Evolutionary conservation across 2,113 vertebrate species (phyloP), one percentile per base, ranked within the genome.

Genomic region (Alexandromys fortis): DNA sequence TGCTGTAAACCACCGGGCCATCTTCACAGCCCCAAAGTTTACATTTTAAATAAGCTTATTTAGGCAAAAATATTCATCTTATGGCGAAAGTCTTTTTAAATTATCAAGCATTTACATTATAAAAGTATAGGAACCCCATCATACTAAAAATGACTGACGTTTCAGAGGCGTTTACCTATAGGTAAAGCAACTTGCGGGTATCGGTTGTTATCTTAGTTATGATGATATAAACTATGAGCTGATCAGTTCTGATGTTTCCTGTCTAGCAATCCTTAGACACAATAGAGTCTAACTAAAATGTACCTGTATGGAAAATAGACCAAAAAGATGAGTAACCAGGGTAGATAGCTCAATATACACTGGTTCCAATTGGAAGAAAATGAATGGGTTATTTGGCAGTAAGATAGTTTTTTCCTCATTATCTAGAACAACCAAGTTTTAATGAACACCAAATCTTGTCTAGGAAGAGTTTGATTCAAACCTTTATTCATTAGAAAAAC

Each of bases 401-500:
- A 68, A 85, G 4, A 22, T 30, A 24, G 77, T 52, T 92, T n/a
- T 90, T 11, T n/a, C n/a, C 87, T 88, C 45, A 26, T 86, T 89
- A 87, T 61, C 35, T 87, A 93, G 90, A 94, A 73, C 35, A 70
- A 67, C 55, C 88, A 52, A 68, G 91, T 79, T 61, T 45, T 73
- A 55, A 92, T 67, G 42, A 61, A 61, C 21, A 61, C 35, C 55
- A 89, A 38, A 72, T 35, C 92, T 78, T 79, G 8, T 30, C 73
- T 86, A 26, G n/a, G 47, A 55, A 77, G 70, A 55, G 63, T 68
- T 75, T 75, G 35, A 83, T 78, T 78, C 81, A 95, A 95, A 63
- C 63, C 38, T 87, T 8, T 55, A 79, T 96, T 93, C 79, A 38
- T 85, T 45, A 63, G 91, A 68, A 95, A 90, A 82, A 95, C 95